A percentile compares a stretch with the other conserved stretches of the same genome.
Evolutionary conservation across 2,113 vertebrate genomes (phyloP).

Genomic region (Rhinolophus sinicus): DNA sequence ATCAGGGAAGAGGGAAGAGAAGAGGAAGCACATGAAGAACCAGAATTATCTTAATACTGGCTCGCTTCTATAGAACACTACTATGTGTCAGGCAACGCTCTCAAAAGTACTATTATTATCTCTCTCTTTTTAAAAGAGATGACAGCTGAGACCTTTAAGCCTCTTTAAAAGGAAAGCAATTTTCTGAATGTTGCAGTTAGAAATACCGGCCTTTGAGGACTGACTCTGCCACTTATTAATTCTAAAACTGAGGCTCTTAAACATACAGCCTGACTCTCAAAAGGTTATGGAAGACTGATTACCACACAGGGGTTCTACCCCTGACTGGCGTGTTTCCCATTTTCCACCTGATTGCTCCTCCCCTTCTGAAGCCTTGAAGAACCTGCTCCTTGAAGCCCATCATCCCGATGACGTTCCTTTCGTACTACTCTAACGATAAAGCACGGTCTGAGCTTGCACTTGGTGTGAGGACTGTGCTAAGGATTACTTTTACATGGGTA

Average conservation of each 20-base stretch:
- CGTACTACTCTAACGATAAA: not conserved
- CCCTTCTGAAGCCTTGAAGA: not conserved
- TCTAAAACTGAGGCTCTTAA: slow-evolving; percentile 26
- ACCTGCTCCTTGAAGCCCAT: not conserved
- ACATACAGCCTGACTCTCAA: not conserved
- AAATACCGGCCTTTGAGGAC: slow-evolving; percentile 11
- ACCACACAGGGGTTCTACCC: not conserved
- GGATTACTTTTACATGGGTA: not conserved
- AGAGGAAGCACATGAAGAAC: not conserved
- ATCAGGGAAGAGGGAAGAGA: too few species aligned
- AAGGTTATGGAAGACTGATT: not conserved
- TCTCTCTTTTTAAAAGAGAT: not conserved
- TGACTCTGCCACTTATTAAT: not conserved
- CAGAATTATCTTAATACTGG: not conserved
- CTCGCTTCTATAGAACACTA: not conserved
- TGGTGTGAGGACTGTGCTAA: not conserved
- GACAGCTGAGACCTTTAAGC: not conserved
- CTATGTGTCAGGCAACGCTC: not conserved
- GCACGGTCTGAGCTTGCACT: not conserved
- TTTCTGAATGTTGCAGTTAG: not conserved
- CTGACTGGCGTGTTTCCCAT: too few species aligned
- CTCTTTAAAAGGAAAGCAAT: slow-evolving; percentile 41
- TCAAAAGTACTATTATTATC: not conserved
- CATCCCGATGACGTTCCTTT: not conserved
- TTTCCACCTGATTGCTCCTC: not conserved